Base-by-base conservation (phyloP, 2,797 vertebrate species). In the Emydoidea blandingii region DNA sequence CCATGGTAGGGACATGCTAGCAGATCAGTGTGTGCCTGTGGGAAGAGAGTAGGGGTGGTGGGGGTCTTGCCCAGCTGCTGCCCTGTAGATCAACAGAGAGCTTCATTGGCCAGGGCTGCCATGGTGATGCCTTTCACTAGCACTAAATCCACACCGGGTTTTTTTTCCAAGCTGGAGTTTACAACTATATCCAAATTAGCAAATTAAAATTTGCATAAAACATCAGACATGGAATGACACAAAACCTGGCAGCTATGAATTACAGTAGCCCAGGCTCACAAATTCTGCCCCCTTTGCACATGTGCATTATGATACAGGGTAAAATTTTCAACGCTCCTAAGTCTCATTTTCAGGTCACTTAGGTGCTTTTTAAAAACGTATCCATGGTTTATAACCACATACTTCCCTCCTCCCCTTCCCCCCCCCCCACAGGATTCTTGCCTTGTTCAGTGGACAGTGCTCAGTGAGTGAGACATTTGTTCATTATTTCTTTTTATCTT, bases 391-490 rank as follows among this genome's bases (percentile, higher is more conserved):
- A 34, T n/a, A 65, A 47, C 15, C 44, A 15, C 41, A 76, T 76
- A 44, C 41, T 72, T 87, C 9, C 29, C 34, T 8, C 15, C 4
- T 8, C 4, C 62, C 12, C 11, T 65, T 86, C 11, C n/a, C 57
- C 12, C 29, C 29, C 34, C 4, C 62, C 31, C 3, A 37, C 62
- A 84, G 91, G 54, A 85, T 44, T 93, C 25, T 16, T 23, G 18
- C 44, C 8, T 37, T 87, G 65, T 95, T 94, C 2, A 81, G 88
- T 56, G 19, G 74, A 2, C 0, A 4, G 21, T 44, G 50, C 29
- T 86, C 85, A 91, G 6, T 0, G 0, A 52, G 23, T 79, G 86
- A 92, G 85, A 23, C 8, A 1, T 12, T 2, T 6, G 85, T 18
- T 92, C 34, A 0, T 5, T 37, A 0, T 47, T 86, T 89, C 29